Conservation (phyloP, 2,888 invertebrate species). For the Epirrhoe tristata region DNA sequence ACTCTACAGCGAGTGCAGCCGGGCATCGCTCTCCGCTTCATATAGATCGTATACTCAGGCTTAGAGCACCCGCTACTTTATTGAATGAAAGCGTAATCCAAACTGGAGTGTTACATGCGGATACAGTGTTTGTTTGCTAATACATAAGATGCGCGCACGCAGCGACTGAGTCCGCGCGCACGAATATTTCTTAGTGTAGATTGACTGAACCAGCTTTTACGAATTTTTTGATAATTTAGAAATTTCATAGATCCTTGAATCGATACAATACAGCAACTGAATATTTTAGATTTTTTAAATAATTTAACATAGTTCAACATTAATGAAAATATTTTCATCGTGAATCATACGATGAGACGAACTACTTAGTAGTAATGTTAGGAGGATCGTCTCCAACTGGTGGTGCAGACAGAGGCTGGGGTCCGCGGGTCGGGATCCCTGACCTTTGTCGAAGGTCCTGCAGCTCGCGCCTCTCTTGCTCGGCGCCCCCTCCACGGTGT, state of each 20-base stretch:
- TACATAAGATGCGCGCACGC: not conserved
- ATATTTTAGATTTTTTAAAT: too few species aligned
- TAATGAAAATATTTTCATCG: not conserved
- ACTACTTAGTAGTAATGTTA: not conserved
- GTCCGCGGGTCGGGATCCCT: slow-evolving; percentile 7
- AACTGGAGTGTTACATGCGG: not conserved
- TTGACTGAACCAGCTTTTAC: not conserved
- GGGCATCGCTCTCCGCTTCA: not conserved
- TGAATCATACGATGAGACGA: not conserved
- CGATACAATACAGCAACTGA: too few species aligned
- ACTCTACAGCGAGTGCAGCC: not conserved
- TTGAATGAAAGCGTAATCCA: not conserved
- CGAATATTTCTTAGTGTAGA: not conserved
- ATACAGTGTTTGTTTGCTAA: not conserved
- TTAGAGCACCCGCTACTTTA: not conserved
- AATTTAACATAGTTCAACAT: too few species aligned
- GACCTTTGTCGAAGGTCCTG: slow-evolving; percentile 18
- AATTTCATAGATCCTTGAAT: too few species aligned
- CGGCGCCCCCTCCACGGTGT: slow-evolving; percentile 19
- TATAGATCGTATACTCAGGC: not conserved
- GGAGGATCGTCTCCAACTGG: too few species aligned
- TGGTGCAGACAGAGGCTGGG: not conserved
- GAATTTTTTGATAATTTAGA: too few species aligned
- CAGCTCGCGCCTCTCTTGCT: not conserved
- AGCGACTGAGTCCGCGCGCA: not conserved